Percentiles rank a stretch among this genome's conserved stretches.
Evolutionary conservation across 2,797 vertebrate species (phyloP).

Genomic region (Scarus forsteni): DNA sequence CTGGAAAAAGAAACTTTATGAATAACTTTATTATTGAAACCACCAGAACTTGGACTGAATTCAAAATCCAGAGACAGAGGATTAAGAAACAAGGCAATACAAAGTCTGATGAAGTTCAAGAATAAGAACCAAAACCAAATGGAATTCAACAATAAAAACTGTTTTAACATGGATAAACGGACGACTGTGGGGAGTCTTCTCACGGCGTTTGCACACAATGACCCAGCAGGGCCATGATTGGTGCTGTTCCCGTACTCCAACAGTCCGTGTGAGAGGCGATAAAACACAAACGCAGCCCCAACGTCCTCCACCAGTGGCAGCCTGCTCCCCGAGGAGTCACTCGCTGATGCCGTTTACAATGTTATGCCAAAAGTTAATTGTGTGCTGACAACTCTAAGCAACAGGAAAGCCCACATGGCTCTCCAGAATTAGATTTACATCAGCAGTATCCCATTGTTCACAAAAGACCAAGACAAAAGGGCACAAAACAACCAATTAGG

Average conservation of each 20-base stretch:
- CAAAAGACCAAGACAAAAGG: conserved; percentile 67
- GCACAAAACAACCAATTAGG: conserved; percentile 80
- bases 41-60: not conserved
- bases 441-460: conserved; percentile 64
- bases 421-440: conserved; percentile 71
- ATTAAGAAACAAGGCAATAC: conserved; percentile 30
- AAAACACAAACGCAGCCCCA: conserved; percentile 48
- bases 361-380: conserved; percentile 80
- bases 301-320: conserved; percentile 62
- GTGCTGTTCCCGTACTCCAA: conserved; percentile 55
- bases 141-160: conserved; percentile 35
- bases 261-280: conserved; percentile 47
- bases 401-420: conserved; percentile 62
- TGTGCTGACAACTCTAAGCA: conserved; percentile 71
- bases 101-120: conserved; percentile 22
- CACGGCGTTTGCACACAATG: conserved; percentile 35
- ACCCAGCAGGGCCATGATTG: conserved; percentile 53
- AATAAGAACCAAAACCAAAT: conserved; percentile 18
- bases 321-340: conserved; percentile 62
- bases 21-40: not conserved
- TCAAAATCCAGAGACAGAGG: conserved; percentile 16
- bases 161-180: conserved; percentile 45
- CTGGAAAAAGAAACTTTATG: too few species aligned
- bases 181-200: conserved; percentile 34
- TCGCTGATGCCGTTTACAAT: conserved; percentile 59